phyloP scores from a whole-genome alignment of 1,140 invertebrate species.

The Bombus huntii region DNA sequence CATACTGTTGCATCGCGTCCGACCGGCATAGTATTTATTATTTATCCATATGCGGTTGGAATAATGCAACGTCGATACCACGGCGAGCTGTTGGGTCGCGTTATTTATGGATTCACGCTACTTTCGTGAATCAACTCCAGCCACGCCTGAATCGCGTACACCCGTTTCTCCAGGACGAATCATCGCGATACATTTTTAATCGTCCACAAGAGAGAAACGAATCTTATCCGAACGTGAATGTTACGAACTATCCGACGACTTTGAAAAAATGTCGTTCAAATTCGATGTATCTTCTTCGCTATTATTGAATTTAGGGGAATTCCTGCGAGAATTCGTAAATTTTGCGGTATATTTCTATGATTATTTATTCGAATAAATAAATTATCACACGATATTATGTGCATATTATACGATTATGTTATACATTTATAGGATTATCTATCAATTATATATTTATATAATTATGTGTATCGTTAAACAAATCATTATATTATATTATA shows the following conservation, averaged over 20 bases:
- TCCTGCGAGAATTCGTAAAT: background rate
- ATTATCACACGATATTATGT: background rate
- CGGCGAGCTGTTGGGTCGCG: too few species aligned
- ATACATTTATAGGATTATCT: too few species aligned
- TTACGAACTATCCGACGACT: background rate
- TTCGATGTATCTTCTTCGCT: too few species aligned
- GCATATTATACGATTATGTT: too few species aligned
- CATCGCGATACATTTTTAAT: slow-evolving; percentile 11
- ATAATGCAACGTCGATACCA: background rate
- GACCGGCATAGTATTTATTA: background rate
- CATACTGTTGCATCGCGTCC: too few species aligned
- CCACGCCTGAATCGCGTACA: background rate
- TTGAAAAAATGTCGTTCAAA: background rate
- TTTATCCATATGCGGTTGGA: slow-evolving; percentile 4
- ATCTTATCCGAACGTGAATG: background rate
- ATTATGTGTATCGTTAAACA: too few species aligned
- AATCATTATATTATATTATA: too few species aligned
- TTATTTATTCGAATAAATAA: background rate
- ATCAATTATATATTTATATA: too few species aligned
- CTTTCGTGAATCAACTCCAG: background rate
- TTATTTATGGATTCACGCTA: background rate
- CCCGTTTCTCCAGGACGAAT: background rate
- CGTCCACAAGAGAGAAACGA: too few species aligned
- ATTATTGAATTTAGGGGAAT: background rate
- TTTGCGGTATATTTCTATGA: background rate